Evolutionary conservation across 2,888 invertebrate genomes (phyloP).

Genomic region (Priocnemis perturbator): DNA sequence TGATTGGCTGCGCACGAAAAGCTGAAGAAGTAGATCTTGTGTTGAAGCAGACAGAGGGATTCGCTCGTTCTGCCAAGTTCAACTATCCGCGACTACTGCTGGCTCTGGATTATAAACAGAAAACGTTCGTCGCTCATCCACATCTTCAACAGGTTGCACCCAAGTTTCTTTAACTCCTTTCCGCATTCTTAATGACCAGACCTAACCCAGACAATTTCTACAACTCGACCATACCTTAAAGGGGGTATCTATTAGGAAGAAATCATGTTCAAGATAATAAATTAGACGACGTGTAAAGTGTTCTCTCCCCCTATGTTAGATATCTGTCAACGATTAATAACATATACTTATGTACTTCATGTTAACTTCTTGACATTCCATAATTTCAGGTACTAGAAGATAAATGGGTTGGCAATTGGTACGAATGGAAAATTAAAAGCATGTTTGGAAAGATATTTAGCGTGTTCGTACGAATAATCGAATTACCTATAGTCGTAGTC

Average conservation of each 20-base stretch:
- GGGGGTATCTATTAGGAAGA: too few species aligned
- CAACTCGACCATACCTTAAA: too few species aligned
- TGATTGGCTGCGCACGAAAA: slow-evolving; percentile 82
- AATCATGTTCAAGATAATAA: too few species aligned
- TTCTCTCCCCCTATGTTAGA: too few species aligned
- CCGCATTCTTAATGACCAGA: too few species aligned
- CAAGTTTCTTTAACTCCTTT: neutral
- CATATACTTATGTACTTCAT: neutral
- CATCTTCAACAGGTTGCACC: slow-evolving; percentile 83
- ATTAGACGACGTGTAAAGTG: too few species aligned
- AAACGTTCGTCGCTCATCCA: slow-evolving; percentile 85
- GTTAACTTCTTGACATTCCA: neutral
- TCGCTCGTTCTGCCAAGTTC: slow-evolving; percentile 72
- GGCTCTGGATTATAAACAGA: slow-evolving; percentile 83
- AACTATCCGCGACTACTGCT: slow-evolving; percentile 81
- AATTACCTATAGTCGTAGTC: slow-evolving; percentile 75
- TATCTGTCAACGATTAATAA: too few species aligned
- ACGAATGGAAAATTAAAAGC: slow-evolving; percentile 78
- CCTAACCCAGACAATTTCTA: too few species aligned
- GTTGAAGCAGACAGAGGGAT: slow-evolving; percentile 77
- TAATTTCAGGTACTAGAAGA: slow-evolving; percentile 77
- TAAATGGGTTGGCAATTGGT: slow-evolving; percentile 82
- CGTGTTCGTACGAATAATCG: slow-evolving; percentile 71
- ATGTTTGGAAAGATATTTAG: slow-evolving; percentile 72
- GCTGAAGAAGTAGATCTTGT: slow-evolving; percentile 83